Percentiles rank a stretch among this genome's conserved stretches.
These are phyloP conservation scores for Lamellibrachia luymesi DNA, from an alignment of 1,140 invertebrate genomes.

Conservation along the genomic window DNA sequence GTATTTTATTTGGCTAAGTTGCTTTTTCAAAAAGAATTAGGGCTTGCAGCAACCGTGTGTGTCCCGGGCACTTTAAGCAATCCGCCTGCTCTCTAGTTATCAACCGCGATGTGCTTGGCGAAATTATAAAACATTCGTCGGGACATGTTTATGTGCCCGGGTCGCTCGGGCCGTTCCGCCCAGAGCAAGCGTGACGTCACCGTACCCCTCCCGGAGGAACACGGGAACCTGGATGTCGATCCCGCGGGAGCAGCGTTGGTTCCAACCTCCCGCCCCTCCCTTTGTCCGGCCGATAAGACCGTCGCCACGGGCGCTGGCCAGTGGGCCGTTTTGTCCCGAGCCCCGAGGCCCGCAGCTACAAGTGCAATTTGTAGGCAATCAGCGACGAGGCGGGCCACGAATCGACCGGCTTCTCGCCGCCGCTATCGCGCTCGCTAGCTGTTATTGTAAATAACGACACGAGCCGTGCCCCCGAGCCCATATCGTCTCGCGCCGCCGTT, in stretches of 20 bases:
- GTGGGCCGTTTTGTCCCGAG: no score
- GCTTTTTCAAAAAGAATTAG: no score
- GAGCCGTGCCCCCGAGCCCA: neutral
- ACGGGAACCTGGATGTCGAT: neutral
- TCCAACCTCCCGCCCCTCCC: neutral
- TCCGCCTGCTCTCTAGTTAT: neutral
- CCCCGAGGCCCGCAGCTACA: neutral
- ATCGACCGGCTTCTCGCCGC: neutral
- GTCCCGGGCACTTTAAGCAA: neutral
- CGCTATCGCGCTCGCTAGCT: neutral
- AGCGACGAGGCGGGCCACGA: neutral
- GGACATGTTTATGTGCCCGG: neutral
- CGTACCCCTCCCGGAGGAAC: neutral
- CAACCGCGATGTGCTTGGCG: neutral
- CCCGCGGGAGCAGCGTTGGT: neutral
- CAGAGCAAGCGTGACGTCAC: neutral
- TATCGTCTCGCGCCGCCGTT: neutral
- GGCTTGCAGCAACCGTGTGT: no score
- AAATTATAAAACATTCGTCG: neutral
- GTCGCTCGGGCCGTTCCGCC: neutral
- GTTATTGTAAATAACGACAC: constrained; percentile 5
- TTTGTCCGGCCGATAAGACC: neutral
- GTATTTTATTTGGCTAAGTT: no score
- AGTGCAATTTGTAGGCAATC: neutral
- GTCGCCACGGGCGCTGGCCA: neutral